Evolutionary conservation across 1,140 invertebrate genomes (phyloP), one percentile per base, ranked within the genome.

Genomic region (Apocrypta bakeri): DNA sequence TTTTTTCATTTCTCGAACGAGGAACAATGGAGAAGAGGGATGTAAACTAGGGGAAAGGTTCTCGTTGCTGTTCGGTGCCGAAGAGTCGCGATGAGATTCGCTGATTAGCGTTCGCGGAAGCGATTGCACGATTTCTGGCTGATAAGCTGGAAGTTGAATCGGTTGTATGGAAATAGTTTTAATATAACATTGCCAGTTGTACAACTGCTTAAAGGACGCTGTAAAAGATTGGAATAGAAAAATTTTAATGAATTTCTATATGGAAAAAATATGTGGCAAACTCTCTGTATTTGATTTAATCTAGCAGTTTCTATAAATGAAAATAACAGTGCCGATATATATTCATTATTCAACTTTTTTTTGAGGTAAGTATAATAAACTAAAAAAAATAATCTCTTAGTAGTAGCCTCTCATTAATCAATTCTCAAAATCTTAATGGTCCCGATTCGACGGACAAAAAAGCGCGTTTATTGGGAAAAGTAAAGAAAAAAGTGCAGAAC

Each of bases 401-500:
- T 40, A 21, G 14, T 37, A 56, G 48, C 37, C 63, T 73, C 27
- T 72, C 72, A 73, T 84, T 74, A 71, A 81, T 79, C 76, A 79
- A 73, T 21, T 27, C 37, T 25, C 40, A 3, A 37, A 61, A 11
- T 42, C 27, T n/a, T 71, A 77, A 64, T 78, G 40, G 75, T 37
- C 64, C 27, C 68, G 7, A 37, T 2, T 37, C 3, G 33, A n/a
- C 0, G 75, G 48, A n/a, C 48, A 56, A 56, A 56, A 48, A 48
- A 17, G 1, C 42, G 21, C 14, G 21, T 48, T 14, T 17, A 48
- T 8, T 2, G 31, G 11, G 21, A 37, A 74, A 17, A 42, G 61
- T 21, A 72, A 29, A 37, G 21, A 9, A 27, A 76, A 81, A 81
- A 75, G 56, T 21, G n/a, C 9, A 11, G 33, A 80, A 64, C 66